These are phyloP conservation scores for Hiodon alosoides DNA, from an alignment of 2,113 vertebrate species.

Conservation along the genomic window DNA sequence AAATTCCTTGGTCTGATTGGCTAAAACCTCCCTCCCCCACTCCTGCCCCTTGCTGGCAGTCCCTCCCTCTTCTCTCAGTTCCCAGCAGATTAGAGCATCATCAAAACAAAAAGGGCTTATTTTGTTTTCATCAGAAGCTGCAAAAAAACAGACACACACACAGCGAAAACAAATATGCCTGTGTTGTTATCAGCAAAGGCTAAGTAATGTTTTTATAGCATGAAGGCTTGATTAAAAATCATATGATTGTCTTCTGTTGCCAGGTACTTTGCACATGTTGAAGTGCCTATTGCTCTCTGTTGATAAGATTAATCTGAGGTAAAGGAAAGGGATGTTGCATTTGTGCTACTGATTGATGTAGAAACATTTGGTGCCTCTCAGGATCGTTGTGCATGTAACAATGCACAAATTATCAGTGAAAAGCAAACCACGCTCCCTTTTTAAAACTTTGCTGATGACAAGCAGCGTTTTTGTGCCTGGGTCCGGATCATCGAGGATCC, in stretches of 20 bases:
- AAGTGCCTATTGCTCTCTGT: neutral
- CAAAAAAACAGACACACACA: constrained; percentile 19
- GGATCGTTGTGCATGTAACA: too few relatives aligned
- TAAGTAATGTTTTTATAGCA: neutral
- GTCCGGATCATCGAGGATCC: too few relatives aligned
- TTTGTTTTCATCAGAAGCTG: constrained; percentile 61
- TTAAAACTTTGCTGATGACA: too few relatives aligned
- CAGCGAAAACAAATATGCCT: constrained; percentile 37
- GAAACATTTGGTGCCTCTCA: too few relatives aligned
- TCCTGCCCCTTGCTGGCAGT: constrained; percentile 27
- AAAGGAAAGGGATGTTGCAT: neutral
- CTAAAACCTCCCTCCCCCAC: constrained; percentile 15
- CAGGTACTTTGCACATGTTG: neutral
- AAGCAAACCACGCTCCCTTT: too few relatives aligned
- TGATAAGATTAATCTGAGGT: neutral
- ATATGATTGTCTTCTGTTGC: constrained; percentile 16
- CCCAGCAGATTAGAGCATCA: constrained; percentile 59
- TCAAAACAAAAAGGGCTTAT: constrained; percentile 68
- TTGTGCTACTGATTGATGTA: neutral
- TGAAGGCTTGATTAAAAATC: constrained; percentile 7
- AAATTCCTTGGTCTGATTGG: constrained; percentile 55
- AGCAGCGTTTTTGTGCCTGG: too few relatives aligned
- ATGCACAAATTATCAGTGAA: too few relatives aligned
- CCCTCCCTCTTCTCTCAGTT: constrained; percentile 32
- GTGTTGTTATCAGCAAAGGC: constrained; percentile 10